phyloP scores from a whole-genome alignment of 64 coral and sea anemone genomes.

The Astreopora myriophthalma region DNA sequence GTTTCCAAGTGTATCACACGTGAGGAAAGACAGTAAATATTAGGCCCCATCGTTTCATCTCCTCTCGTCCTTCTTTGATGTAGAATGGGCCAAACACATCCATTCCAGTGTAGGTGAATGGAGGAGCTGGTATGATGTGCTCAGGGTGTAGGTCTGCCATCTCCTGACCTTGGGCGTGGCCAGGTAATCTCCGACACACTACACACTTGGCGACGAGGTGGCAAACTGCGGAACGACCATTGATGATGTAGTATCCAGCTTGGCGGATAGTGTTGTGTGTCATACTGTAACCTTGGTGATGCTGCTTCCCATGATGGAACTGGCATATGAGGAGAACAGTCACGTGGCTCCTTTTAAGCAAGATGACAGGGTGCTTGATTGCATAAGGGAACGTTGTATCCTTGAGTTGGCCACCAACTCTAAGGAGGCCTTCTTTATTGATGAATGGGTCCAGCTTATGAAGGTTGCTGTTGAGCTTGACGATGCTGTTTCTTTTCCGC shows the following conservation, averaged over 20 bases:
- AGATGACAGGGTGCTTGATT: constrained; percentile 49
- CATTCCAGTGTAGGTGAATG: constrained; percentile 37
- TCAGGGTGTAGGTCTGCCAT: constrained; percentile 53
- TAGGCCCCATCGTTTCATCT: constrained; percentile 39
- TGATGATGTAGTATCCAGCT: constrained; percentile 30
- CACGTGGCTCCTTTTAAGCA: constrained; percentile 49
- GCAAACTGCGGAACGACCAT: constrained; percentile 4
- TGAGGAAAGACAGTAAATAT: constrained; percentile 51
- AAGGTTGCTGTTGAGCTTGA: constrained; percentile 45
- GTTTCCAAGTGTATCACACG: constrained; percentile 49
- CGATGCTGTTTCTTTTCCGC: constrained; percentile 12
- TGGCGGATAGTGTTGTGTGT: constrained; percentile 52
- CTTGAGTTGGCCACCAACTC: constrained; percentile 64
- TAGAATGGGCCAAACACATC: constrained; percentile 50
- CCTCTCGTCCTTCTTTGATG: constrained; percentile 34
- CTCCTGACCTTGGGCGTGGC: constrained; percentile 38
- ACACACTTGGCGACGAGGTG: constrained; percentile 30
- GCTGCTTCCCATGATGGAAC: constrained; percentile 52
- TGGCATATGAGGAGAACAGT: constrained; percentile 15
- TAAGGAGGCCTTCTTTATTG: constrained; percentile 50
- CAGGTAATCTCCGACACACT: neutral
- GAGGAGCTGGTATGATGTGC: constrained; percentile 7
- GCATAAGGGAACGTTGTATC: neutral
- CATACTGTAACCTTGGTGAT: constrained; percentile 49
- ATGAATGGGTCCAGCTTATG: constrained; percentile 58